Percentiles rank a stretch among this genome's conserved stretches.
These are phyloP conservation scores for Halisarca cf. caerulea DNA, from an alignment of 37 sponge, comb jelly and placozoan species.

Conservation along the genomic window DNA sequence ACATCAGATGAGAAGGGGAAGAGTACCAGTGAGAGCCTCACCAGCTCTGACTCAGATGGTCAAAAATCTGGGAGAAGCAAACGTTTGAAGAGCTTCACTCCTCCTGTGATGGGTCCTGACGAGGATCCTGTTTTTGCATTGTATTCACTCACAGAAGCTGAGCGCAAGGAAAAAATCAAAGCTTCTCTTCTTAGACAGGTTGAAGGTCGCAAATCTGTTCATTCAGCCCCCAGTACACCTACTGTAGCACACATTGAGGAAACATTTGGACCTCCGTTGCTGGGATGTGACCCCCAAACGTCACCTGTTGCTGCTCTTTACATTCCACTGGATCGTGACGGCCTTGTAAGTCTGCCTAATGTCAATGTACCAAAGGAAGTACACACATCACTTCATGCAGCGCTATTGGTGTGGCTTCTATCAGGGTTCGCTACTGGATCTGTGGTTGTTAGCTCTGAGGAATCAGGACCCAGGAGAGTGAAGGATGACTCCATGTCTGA, in stretches of 20 bases:
- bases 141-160: background rate
- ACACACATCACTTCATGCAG: background rate
- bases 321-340: background rate
- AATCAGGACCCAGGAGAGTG: background rate
- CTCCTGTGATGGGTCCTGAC: conserved; percentile 3
- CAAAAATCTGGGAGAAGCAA: background rate
- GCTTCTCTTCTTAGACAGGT: conserved; percentile 5
- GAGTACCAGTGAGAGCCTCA: background rate
- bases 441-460: background rate
- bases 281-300: background rate
- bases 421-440: background rate
- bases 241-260: background rate
- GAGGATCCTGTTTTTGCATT: conserved; percentile 1
- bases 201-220: background rate
- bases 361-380: background rate
- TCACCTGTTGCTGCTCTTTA: background rate
- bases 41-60: background rate
- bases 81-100: background rate
- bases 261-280: background rate
- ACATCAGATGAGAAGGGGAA: background rate
- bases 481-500: background rate
- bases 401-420: background rate
- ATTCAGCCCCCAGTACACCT: background rate
- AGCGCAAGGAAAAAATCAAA: conserved; percentile 3
- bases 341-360: background rate